Conservation (phyloP, 2,113 vertebrate genomes). For the Siphamia tubifer region DNA sequence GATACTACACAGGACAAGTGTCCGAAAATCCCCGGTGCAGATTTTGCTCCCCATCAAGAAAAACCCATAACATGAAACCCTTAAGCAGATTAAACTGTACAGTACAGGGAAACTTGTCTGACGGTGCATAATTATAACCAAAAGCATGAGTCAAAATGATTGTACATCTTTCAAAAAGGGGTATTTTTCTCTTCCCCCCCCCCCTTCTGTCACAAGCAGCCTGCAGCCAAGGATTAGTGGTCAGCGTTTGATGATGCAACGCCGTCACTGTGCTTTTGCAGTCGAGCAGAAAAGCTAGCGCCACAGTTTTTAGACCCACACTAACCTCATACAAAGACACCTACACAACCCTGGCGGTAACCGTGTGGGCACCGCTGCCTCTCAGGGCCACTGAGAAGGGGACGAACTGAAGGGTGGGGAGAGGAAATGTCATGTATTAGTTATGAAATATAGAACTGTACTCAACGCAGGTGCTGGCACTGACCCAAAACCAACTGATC, state of each 20-base stretch:
- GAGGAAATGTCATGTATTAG: constrained; percentile 66
- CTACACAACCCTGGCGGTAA: constrained; percentile 49
- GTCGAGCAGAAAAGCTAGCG: constrained; percentile 58
- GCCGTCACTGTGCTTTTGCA: constrained; percentile 56
- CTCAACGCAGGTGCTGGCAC: constrained; percentile 37
- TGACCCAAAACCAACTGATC: constrained; percentile 41
- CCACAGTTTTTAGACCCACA: constrained; percentile 33
- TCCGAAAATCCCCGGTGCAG: constrained; percentile 45
- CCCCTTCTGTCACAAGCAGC: constrained; percentile 18
- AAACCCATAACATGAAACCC: constrained; percentile 32
- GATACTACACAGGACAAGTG: constrained; percentile 20
- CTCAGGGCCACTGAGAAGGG: constrained; percentile 23
- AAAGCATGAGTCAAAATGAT: constrained; percentile 40
- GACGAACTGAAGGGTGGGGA: constrained; percentile 49
- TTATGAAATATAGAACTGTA: constrained; percentile 51
- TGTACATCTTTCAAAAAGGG: constrained; percentile 26
- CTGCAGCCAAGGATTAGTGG: constrained; percentile 54
- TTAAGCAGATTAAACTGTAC: constrained; percentile 16
- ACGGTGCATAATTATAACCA: constrained; percentile 5
- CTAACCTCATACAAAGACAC: constrained; percentile 62
- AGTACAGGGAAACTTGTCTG: constrained; percentile 22
- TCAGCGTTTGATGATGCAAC: constrained; percentile 70
- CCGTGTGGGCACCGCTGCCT: constrained; percentile 10
- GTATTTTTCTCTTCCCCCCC: constrained; percentile 17
- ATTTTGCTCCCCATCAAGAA: constrained; percentile 9